phyloP scores from a whole-genome alignment of 1,140 invertebrate species.

The Ericerus pela region DNA sequence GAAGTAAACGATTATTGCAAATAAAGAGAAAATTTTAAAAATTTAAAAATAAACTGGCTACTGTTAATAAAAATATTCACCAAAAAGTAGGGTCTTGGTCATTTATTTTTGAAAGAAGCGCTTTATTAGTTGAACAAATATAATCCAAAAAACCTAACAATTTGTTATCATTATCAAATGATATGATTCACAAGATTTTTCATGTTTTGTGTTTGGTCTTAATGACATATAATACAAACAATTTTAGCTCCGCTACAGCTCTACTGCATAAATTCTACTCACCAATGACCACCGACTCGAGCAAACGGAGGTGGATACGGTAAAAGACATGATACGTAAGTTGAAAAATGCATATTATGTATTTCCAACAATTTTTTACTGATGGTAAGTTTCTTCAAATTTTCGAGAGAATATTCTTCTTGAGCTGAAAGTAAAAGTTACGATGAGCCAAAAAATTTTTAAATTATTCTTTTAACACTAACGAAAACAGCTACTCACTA shows the following conservation, averaged over 20 bases:
- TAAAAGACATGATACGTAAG: conserved; percentile 69
- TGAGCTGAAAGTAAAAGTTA: conserved; percentile 40
- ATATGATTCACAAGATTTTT: too few relatives aligned
- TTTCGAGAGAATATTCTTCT: conserved; percentile 71
- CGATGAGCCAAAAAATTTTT: conserved; percentile 12
- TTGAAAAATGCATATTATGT: conserved; percentile 69
- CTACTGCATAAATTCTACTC: conserved; percentile 29
- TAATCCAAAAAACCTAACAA: too few relatives aligned
- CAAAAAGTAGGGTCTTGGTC: background rate
- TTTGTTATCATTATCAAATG: too few relatives aligned
- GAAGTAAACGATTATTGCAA: background rate
- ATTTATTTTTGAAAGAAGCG: background rate
- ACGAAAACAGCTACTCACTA: conserved; percentile 40
- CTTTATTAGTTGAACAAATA: too few relatives aligned
- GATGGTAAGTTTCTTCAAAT: conserved; percentile 83
- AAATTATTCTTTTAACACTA: conserved; percentile 15
- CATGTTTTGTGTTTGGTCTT: too few relatives aligned
- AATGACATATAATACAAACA: too few relatives aligned
- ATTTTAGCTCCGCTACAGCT: too few relatives aligned
- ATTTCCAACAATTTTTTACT: conserved; percentile 59
- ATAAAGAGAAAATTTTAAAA: background rate
- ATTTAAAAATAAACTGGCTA: background rate
- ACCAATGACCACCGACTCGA: conserved; percentile 86
- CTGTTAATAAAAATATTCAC: background rate
- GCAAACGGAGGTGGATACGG: conserved; percentile 81